Evolutionary conservation across 2,888 invertebrate genomes (phyloP), one percentile per base, ranked within the genome.

Genomic region (Callosobruchus maculatus): DNA sequence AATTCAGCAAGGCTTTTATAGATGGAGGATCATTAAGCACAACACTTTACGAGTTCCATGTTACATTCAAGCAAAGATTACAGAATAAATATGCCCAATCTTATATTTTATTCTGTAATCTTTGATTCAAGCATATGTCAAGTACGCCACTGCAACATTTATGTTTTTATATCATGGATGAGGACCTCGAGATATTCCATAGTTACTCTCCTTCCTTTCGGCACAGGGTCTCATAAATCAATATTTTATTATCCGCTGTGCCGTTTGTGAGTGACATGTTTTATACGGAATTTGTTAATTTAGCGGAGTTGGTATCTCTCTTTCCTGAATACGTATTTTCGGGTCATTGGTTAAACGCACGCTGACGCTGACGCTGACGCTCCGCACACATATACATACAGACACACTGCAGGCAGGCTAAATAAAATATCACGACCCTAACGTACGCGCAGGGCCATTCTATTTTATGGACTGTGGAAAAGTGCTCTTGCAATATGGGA

Each of bases 401-500:
- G 49, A 49, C 49, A 49, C 49, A 49, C 49, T 82, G 76, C 77
- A 79, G 82, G 82, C 84, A 83, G 84, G 84, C 85, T 84, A 83
- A 85, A 85, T 85, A 85, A 85, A 85, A 85, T 84, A 83, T 84
- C 81, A 85, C 82, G 83, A 82, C 81, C 81, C 81, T 1, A 49
- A 49, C 49, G 49, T 49, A 18, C 13, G n/a, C n/a, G n/a, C 49
- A 80, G 76, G 71, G 78, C 79, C 82, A 83, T 85, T 83, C 80
- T 81, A 82, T 80, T 83, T 85, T 85, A 84, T 84, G 84, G 80
- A 78, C 84, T 84, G 83, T 82, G 83, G 82, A 84, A 82, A 83
- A 85, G 82, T 82, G 82, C 81, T 81, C 79, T 77, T 76, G 80
- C 84, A 84, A 83, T 84, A 84, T 83, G 85, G 78, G 81, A 84